Percentiles rank a stretch among this genome's conserved stretches.
Conservation (phyloP, 1,140 invertebrate species). For the Drosophila tani region DNA sequence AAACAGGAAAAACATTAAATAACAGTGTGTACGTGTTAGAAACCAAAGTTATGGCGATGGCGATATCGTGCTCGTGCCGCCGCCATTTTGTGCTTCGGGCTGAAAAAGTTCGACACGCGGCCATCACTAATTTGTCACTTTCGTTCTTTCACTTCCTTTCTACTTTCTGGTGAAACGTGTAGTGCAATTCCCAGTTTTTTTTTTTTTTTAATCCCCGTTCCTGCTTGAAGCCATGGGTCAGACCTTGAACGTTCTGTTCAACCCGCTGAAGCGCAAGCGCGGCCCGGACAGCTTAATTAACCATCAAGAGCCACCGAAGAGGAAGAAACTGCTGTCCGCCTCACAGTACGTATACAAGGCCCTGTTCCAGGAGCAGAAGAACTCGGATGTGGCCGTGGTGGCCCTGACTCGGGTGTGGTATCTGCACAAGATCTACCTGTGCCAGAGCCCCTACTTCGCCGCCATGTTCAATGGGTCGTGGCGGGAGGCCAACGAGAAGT, state of each 20-base stretch:
- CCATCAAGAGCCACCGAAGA: conserved; percentile 67
- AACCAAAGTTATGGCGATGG: no score
- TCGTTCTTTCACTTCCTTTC: no score
- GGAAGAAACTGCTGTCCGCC: conserved; percentile 89
- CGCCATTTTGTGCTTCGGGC: no score
- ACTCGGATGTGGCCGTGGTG: conserved; percentile 91
- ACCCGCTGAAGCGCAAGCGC: conserved; percentile 69
- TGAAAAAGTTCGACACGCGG: no score
- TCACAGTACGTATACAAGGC: conserved; percentile 93
- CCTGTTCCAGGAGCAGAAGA: conserved; percentile 91
- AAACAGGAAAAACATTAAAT: no score
- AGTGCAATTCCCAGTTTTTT: no score
- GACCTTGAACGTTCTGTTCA: conserved; percentile 59
- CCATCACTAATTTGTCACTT: no score
- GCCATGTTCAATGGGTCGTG: conserved; percentile 94
- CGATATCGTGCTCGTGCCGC: no score
- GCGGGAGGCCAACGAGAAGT: conserved; percentile 89
- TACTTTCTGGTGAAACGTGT: no score
- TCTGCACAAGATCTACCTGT: conserved; percentile 92
- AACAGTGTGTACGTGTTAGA: no score
- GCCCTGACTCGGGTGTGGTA: conserved; percentile 91
- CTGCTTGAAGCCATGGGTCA: conserved; percentile 61
- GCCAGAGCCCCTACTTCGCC: conserved; percentile 92
- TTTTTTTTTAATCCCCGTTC: not conserved
- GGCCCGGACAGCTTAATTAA: conserved; percentile 50